Conservation (phyloP, 1,140 invertebrate genomes). For the Ceratitis capitata region DNA sequence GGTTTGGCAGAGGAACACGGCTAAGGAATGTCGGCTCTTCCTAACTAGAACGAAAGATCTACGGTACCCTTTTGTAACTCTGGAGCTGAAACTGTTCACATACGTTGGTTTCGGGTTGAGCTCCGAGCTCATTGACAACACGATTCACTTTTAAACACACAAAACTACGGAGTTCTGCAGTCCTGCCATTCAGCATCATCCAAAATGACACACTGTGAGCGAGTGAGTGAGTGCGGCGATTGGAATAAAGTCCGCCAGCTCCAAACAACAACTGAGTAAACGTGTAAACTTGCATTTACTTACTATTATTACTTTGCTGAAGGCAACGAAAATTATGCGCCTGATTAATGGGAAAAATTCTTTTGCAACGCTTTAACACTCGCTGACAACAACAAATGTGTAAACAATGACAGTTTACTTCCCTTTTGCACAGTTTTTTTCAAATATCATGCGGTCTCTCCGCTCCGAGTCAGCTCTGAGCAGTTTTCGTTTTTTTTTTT, state of each 20-base stretch:
- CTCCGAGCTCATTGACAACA: no score
- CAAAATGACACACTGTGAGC: neutral
- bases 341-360: conserved; percentile 37
- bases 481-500: neutral
- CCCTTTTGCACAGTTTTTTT: conserved; percentile 23
- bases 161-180: no score
- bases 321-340: conserved; percentile 24
- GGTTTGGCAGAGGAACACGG: no score
- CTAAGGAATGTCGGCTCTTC: no score
- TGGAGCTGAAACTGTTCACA: no score
- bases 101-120: no score
- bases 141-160: no score
- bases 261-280: neutral
- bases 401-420: conserved; percentile 32
- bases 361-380: conserved; percentile 33
- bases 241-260: neutral
- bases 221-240: neutral
- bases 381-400: conserved; percentile 35
- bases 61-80: no score
- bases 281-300: neutral
- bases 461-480: neutral
- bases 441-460: neutral
- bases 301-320: no score
- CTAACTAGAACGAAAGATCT: no score
- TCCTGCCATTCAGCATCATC: no score